These are phyloP conservation scores for Prunella himalayana DNA, from an alignment of 2,113 vertebrate species.

Conservation along the genomic window DNA sequence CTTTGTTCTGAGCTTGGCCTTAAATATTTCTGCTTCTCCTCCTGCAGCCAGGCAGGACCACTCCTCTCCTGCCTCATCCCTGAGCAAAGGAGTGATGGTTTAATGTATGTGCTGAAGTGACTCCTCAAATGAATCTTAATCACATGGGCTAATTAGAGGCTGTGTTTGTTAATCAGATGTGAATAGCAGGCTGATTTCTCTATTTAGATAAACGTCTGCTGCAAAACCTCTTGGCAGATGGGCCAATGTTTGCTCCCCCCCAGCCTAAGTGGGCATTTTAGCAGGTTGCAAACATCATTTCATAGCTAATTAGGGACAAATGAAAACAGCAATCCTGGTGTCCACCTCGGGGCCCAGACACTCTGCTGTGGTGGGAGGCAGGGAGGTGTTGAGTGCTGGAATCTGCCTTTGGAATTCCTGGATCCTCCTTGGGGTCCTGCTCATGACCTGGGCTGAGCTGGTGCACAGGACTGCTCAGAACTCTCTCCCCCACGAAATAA, in stretches of 20 bases:
- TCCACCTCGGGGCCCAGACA: background rate
- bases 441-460: accelerated
- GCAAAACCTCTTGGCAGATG: conserved; percentile 46
- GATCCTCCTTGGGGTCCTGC: background rate
- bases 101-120: background rate
- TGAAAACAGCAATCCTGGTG: background rate
- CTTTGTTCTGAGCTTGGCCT: background rate
- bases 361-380: background rate
- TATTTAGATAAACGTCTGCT: conserved; percentile 3
- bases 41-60: background rate
- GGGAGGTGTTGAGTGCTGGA: background rate
- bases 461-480: background rate
- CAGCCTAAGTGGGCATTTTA: conserved; percentile 29
- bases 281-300: background rate
- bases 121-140: conserved; percentile 37
- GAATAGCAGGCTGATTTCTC: conserved; percentile 50
- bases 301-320: background rate
- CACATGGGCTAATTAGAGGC: conserved; percentile 33
- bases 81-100: background rate
- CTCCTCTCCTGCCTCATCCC: background rate
- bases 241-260: background rate
- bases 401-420: background rate
- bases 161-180: conserved; percentile 53
- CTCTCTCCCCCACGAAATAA: background rate
- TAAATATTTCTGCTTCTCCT: background rate